Evolutionary conservation across 2,888 invertebrate species (phyloP).

Genomic region (Drosophila rellima): DNA sequence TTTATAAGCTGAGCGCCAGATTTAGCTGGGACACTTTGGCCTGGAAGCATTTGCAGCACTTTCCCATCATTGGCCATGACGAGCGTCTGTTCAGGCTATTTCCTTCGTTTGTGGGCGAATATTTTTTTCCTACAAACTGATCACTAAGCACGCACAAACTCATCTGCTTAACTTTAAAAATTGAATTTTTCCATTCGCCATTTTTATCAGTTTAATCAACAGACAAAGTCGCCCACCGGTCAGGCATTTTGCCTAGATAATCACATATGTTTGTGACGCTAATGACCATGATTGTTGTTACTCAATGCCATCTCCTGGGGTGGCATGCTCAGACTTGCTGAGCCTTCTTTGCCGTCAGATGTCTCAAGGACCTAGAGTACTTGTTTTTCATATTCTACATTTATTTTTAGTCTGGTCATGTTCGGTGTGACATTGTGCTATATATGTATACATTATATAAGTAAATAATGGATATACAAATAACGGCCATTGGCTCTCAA

Average conservation of each 20-base stretch:
- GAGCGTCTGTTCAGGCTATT: constrained; percentile 18
- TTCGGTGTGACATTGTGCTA: constrained; percentile 52
- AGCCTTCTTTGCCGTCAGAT: constrained; percentile 34
- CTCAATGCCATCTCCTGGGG: constrained; percentile 22
- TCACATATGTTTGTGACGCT: constrained; percentile 34
- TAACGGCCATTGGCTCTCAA: constrained; percentile 55
- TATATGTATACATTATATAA: constrained; percentile 25
- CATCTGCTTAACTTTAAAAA: constrained; percentile 41
- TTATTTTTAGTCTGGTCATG: constrained; percentile 55
- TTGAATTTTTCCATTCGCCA: constrained; percentile 26
- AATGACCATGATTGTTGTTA: constrained; percentile 53
- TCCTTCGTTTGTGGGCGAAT: constrained; percentile 15
- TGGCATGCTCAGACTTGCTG: constrained; percentile 13
- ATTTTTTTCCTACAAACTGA: not conserved
- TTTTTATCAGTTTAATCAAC: constrained; percentile 28
- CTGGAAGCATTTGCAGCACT: constrained; percentile 1
- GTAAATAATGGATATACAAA: constrained; percentile 34
- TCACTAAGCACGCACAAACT: not conserved
- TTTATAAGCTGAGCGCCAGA: constrained; percentile 34
- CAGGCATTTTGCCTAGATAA: constrained; percentile 29
- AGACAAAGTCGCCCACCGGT: constrained; percentile 32
- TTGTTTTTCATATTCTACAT: constrained; percentile 55
- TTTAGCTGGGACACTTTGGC: constrained; percentile 10
- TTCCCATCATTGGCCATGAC: not conserved
- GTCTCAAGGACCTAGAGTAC: constrained; percentile 53